Percentiles rank a stretch among this genome's conserved stretches.
phyloP scores from a whole-genome alignment of 1,140 invertebrate species.

The Drosophila kikkawai region DNA sequence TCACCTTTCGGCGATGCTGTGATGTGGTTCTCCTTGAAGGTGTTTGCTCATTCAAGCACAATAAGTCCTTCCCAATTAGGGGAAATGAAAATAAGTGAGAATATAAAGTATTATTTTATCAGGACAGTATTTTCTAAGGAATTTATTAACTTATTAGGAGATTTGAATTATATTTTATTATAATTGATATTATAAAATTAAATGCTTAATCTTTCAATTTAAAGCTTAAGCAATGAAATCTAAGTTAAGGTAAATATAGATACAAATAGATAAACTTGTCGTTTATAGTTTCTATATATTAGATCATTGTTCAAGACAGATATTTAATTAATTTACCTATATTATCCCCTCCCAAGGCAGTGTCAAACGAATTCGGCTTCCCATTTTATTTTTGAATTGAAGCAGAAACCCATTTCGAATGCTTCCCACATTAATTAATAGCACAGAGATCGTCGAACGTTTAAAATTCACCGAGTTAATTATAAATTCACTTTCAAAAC shows the following conservation, averaged over 20 bases:
- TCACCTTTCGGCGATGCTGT: slow-evolving; percentile 30
- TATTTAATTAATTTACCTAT: background rate
- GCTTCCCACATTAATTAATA: slow-evolving; percentile 80
- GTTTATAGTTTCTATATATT: too few relatives aligned
- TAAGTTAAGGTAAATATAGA: background rate
- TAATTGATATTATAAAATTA: background rate
- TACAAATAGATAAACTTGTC: too few relatives aligned
- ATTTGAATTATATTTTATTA: background rate
- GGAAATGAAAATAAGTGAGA: background rate
- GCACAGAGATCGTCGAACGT: slow-evolving; percentile 40
- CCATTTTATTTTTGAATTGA: slow-evolving; percentile 13
- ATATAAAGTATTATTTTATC: too few relatives aligned
- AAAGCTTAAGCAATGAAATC: background rate
- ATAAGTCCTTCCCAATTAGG: slow-evolving; percentile 3
- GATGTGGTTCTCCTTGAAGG: slow-evolving; percentile 9
- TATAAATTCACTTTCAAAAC: slow-evolving; percentile 78
- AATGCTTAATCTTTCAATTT: background rate
- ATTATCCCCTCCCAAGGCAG: background rate
- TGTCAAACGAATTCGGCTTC: slow-evolving; percentile 7
- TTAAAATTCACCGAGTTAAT: slow-evolving; percentile 60
- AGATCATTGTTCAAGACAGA: too few relatives aligned
- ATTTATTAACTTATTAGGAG: too few relatives aligned
- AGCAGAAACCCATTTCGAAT: slow-evolving; percentile 10
- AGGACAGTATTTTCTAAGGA: too few relatives aligned
- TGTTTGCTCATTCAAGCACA: slow-evolving; percentile 11